Evolutionary conservation across 2,888 invertebrate genomes (phyloP).

Genomic region (Archaeoteleia sp.): DNA sequence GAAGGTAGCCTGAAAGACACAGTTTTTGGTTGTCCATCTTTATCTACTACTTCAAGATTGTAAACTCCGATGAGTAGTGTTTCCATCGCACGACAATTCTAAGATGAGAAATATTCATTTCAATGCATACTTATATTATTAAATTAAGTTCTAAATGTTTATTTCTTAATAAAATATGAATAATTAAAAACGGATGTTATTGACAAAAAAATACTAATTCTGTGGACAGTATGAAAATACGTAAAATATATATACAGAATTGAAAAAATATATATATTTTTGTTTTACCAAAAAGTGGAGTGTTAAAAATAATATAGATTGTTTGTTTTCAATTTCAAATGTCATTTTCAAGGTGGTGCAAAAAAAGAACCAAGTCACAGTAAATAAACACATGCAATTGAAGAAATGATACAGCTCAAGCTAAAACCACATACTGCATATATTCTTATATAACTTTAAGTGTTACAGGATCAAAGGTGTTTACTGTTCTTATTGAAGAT

Average conservation of each 20-base stretch:
- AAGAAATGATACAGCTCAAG: conserved; percentile 17
- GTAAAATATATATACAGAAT: not conserved
- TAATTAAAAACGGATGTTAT: too few relatives aligned
- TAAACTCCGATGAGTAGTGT: conserved; percentile 82
- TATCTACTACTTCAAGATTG: conserved; percentile 91
- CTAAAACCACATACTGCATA: not conserved
- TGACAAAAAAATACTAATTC: too few relatives aligned
- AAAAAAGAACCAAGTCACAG: conserved; percentile 2
- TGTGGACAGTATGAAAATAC: too few relatives aligned
- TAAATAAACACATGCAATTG: conserved; percentile 9
- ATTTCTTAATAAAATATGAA: not conserved
- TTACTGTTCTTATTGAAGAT: too few relatives aligned
- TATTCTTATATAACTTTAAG: conserved; percentile 1
- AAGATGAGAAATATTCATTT: conserved; percentile 37
- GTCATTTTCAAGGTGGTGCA: not conserved
- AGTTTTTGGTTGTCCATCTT: conserved; percentile 88
- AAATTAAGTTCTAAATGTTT: conserved; percentile 1
- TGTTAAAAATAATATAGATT: too few relatives aligned
- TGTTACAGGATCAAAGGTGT: too few relatives aligned
- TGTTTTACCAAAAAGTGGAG: too few relatives aligned
- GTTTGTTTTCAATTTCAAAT: too few relatives aligned
- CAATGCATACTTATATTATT: not conserved
- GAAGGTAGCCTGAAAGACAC: conserved; percentile 93
- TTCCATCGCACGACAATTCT: conserved; percentile 77
- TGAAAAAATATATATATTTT: conserved; percentile 4